phyloP scores from a whole-genome alignment of 2,797 vertebrate species.

The Dryobates pubescens region DNA sequence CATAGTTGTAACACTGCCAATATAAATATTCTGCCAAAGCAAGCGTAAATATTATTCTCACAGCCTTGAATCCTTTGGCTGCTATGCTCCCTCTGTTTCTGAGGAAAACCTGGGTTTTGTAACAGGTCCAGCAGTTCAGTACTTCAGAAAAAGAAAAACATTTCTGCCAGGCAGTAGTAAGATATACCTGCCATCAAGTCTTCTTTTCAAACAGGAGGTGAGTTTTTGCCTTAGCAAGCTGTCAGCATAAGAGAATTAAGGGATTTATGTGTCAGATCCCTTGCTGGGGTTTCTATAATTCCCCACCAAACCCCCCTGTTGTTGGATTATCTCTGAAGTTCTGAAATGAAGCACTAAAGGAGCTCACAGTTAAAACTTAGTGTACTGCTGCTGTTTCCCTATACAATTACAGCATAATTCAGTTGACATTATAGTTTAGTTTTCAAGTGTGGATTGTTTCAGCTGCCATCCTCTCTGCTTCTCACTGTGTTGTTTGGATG shows the following conservation, averaged over 20 bases:
- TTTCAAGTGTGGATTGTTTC: neutral
- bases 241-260: neutral
- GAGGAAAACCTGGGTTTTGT: neutral
- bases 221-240: neutral
- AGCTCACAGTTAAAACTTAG: neutral
- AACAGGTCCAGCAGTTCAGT: neutral
- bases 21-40: neutral
- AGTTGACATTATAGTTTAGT: neutral
- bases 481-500: neutral
- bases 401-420: neutral
- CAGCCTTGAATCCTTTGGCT: neutral
- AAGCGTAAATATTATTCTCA: neutral
- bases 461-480: neutral
- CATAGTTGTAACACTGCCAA: neutral
- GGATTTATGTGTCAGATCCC: neutral
- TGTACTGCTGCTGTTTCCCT: neutral
- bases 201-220: neutral
- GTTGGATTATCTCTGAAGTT: neutral
- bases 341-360: neutral
- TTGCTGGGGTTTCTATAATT: neutral
- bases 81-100: neutral
- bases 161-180: neutral
- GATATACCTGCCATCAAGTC: neutral
- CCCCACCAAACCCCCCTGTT: fast-evolving
- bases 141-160: neutral